Evolutionary conservation across 92 coral and sea anemone species (phyloP).

Genomic region (Porites rus): DNA sequence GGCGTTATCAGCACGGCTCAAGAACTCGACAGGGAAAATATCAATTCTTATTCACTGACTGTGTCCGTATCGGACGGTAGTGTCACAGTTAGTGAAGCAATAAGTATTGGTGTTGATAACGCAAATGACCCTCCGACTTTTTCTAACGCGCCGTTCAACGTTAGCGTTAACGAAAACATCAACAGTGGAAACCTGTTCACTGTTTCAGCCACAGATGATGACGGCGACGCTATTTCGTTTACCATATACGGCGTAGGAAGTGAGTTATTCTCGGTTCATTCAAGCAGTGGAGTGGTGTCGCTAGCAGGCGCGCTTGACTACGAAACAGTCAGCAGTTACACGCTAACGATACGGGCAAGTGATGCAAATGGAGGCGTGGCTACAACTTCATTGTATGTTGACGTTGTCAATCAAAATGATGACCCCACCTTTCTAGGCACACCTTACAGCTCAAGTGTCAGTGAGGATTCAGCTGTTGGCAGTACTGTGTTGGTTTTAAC

Average conservation of each 20-base stretch:
- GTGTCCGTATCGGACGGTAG: constrained; percentile 61
- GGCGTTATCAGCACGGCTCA: constrained; percentile 59
- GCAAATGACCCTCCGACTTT: constrained; percentile 58
- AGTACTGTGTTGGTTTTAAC: constrained; percentile 52
- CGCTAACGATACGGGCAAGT: constrained; percentile 40
- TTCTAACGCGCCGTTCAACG: constrained; percentile 56
- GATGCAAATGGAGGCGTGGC: constrained; percentile 48
- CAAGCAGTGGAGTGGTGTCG: constrained; percentile 46
- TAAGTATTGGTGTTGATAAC: constrained; percentile 32
- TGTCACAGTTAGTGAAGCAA: constrained; percentile 33
- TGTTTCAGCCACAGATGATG: constrained; percentile 67
- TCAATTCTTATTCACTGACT: constrained; percentile 55
- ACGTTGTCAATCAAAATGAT: constrained; percentile 71
- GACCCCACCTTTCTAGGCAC: constrained; percentile 63
- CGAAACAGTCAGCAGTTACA: constrained; percentile 51
- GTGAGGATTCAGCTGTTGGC: constrained; percentile 46
- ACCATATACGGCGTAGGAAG: constrained; percentile 57
- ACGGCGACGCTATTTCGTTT: constrained; percentile 56
- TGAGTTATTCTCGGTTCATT: constrained; percentile 46
- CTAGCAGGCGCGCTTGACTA: constrained; percentile 50
- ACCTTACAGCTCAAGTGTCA: constrained; percentile 60
- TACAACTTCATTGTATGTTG: constrained; percentile 52
- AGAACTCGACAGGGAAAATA: constrained; percentile 49
- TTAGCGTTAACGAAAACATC: constrained; percentile 47
- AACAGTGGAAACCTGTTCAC: constrained; percentile 49